A percentile compares a stretch with the other conserved stretches of the same genome.
Conservation (phyloP, 1,140 invertebrate species). For the Sinella curviseta region DNA sequence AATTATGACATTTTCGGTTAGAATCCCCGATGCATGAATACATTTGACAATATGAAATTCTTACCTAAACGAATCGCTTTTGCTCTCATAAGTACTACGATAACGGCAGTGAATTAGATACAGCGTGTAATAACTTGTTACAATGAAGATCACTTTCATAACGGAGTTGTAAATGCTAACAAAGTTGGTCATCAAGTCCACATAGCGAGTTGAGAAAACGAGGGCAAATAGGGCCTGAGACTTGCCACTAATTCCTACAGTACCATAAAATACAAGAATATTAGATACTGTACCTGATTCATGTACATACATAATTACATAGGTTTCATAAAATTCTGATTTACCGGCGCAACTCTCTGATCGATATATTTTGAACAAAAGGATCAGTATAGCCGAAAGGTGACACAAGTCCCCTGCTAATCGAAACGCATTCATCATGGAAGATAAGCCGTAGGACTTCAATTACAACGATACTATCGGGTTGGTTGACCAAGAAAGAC, state of each 20-base stretch:
- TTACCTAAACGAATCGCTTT: slow-evolving; percentile 62
- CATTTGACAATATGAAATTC: not conserved
- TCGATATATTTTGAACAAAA: slow-evolving; percentile 67
- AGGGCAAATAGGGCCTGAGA: slow-evolving; percentile 66
- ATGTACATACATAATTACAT: not conserved
- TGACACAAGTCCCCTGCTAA: slow-evolving; percentile 64
- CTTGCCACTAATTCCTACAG: slow-evolving; percentile 66
- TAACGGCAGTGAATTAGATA: slow-evolving; percentile 68
- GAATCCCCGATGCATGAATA: not conserved
- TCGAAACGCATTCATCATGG: slow-evolving; percentile 61
- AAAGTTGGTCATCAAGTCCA: slow-evolving; percentile 67
- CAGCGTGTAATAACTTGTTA: slow-evolving; percentile 61
- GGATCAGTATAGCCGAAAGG: slow-evolving; percentile 63
- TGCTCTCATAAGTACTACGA: slow-evolving; percentile 63
- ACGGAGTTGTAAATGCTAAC: slow-evolving; percentile 66
- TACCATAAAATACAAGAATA: slow-evolving; percentile 16
- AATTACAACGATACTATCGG: no score
- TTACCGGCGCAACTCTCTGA: slow-evolving; percentile 66
- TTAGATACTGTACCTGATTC: no score
- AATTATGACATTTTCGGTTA: not conserved
- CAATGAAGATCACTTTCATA: slow-evolving; percentile 68
- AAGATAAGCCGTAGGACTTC: no score
- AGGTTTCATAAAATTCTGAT: not conserved
- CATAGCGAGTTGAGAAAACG: slow-evolving; percentile 64
- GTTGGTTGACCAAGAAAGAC: no score